These are phyloP conservation scores for Aratinga solstitialis DNA, from an alignment of 2,797 vertebrate genomes.

Conservation along the genomic window DNA sequence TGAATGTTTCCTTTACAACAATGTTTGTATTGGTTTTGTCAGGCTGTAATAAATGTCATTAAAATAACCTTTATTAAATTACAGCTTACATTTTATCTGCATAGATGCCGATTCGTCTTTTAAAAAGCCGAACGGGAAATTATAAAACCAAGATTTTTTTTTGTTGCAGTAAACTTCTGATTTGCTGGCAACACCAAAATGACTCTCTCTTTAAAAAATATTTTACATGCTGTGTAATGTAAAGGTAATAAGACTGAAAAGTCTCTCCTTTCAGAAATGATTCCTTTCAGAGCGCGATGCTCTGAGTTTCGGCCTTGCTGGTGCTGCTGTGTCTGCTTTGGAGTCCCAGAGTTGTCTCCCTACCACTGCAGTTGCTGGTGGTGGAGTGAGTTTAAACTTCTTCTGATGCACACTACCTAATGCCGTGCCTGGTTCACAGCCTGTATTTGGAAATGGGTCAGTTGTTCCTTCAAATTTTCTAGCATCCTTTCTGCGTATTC, in stretches of 20 bases:
- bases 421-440: fast-evolving
- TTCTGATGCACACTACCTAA: background rate
- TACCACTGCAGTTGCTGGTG: background rate
- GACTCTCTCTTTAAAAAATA: background rate
- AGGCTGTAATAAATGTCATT: background rate
- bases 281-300: background rate
- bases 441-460: background rate
- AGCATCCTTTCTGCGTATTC: background rate
- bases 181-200: background rate
- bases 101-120: background rate
- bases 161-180: background rate
- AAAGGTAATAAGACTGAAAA: background rate
- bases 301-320: background rate
- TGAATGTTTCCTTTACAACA: background rate
- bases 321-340: background rate
- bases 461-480: background rate
- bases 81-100: background rate
- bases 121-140: background rate
- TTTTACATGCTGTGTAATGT: background rate
- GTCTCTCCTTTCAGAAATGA: background rate
- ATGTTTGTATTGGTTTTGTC: background rate
- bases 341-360: background rate
- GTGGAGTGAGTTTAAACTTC: background rate
- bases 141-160: background rate
- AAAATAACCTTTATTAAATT: background rate